Conservation (phyloP, 2,113 vertebrate genomes). For the Hypomesus transpacificus region DNA sequence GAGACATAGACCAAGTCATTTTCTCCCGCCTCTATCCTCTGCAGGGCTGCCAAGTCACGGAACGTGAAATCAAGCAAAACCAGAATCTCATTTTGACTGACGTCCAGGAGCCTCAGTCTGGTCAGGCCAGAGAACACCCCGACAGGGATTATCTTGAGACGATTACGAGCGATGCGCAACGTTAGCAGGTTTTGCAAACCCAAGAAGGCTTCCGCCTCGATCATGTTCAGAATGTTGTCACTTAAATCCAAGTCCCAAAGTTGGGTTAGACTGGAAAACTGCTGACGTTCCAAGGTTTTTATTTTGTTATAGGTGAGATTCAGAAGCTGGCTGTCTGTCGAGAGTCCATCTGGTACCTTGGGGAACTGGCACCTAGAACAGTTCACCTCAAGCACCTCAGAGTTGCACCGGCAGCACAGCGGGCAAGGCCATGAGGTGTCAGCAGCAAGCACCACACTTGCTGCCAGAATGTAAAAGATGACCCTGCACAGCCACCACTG, state of each 20-base stretch:
- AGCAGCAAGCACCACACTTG: conserved; percentile 38
- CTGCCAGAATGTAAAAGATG: conserved; percentile 56
- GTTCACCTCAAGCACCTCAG: conserved; percentile 63
- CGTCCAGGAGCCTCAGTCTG: conserved; percentile 74
- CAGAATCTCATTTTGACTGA: conserved; percentile 81
- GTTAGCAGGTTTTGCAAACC: conserved; percentile 65
- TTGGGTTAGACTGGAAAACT: conserved; percentile 69
- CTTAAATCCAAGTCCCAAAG: conserved; percentile 81
- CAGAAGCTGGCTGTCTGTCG: conserved; percentile 63
- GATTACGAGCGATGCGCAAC: conserved; percentile 72
- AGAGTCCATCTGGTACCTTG: conserved; percentile 65
- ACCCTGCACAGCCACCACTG: conserved; percentile 56
- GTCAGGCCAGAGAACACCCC: conserved; percentile 75
- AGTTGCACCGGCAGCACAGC: conserved; percentile 69
- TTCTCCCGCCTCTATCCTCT: conserved; percentile 63
- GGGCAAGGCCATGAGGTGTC: conserved; percentile 66
- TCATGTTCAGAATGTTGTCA: conserved; percentile 73
- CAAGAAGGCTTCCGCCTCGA: conserved; percentile 78
- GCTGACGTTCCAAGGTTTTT: conserved; percentile 65
- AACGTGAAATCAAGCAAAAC: conserved; percentile 84
- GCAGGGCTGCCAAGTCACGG: conserved; percentile 65
- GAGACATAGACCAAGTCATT: conserved; percentile 81
- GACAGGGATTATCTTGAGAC: conserved; percentile 74
- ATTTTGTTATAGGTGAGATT: conserved; percentile 79
- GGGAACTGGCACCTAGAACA: conserved; percentile 70